These are phyloP conservation scores for Epinephelus fuscoguttatus DNA, from an alignment of 2,113 vertebrate genomes.

Conservation along the genomic window DNA sequence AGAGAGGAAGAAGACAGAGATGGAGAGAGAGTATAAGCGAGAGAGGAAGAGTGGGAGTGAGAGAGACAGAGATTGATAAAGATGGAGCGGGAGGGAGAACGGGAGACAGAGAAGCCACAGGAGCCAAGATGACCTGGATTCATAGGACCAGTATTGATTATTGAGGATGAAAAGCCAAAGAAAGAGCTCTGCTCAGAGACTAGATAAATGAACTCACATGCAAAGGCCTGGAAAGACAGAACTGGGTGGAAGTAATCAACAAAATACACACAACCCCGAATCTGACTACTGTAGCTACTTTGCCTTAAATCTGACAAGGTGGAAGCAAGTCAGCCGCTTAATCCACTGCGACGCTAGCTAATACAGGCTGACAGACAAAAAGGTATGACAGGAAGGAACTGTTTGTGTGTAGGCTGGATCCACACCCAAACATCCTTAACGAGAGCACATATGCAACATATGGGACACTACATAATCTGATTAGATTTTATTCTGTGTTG, in stretches of 20 bases:
- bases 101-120: conserved; percentile 65
- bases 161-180: conserved; percentile 65
- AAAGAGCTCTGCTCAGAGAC: conserved; percentile 59
- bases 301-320: conserved; percentile 47
- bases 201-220: conserved; percentile 60
- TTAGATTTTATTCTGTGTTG: conserved; percentile 53
- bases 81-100: conserved; percentile 47
- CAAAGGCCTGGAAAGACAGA: conserved; percentile 38
- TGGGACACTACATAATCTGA: conserved; percentile 55
- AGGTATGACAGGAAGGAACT: conserved; percentile 29
- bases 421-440: conserved; percentile 61
- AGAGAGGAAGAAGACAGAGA: conserved; percentile 45
- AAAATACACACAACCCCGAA: conserved; percentile 29
- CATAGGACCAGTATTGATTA: conserved; percentile 79
- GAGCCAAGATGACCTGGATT: conserved; percentile 78
- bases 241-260: conserved; percentile 47
- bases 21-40: conserved; percentile 34
- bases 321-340: conserved; percentile 36
- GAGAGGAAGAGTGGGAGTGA: conserved; percentile 44
- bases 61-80: conserved; percentile 75
- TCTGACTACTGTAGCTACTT: conserved; percentile 10
- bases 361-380: conserved; percentile 28
- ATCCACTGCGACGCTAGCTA: conserved; percentile 42
- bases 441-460: conserved; percentile 59
- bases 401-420: conserved; percentile 23